These are phyloP conservation scores for Emys orbicularis DNA, from an alignment of 2,797 vertebrate genomes.

Conservation along the genomic window DNA sequence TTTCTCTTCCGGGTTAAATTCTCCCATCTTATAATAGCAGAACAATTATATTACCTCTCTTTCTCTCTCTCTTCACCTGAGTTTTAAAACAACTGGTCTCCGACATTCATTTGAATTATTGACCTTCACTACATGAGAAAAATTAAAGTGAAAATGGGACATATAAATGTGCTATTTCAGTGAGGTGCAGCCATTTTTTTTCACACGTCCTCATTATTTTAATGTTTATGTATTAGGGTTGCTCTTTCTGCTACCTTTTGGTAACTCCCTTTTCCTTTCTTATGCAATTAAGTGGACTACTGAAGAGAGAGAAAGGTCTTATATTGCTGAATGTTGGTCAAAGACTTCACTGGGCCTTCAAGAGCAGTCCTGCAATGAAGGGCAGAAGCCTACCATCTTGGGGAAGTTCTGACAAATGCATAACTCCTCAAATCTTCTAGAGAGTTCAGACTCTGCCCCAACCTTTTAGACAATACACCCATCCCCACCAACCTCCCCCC, in stretches of 20 bases:
- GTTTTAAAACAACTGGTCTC: neutral
- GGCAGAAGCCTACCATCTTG: no score
- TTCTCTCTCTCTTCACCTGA: neutral
- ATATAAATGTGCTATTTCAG: neutral
- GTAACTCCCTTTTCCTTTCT: neutral
- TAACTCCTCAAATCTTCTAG: no score
- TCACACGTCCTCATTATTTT: neutral
- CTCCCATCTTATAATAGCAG: neutral
- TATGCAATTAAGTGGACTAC: neutral
- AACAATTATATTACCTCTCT: neutral
- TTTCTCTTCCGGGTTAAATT: conserved; percentile 5
- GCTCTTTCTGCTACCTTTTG: neutral
- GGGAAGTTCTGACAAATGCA: no score
- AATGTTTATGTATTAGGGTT: neutral
- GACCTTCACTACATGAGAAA: neutral
- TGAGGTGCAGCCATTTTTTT: no score
- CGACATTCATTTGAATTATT: neutral
- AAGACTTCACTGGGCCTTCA: no score
- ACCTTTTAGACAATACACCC: no score
- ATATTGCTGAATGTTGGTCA: no score
- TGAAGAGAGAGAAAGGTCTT: no score
- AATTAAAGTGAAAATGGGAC: neutral
- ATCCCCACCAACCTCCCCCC: no score
- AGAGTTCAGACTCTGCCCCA: no score
- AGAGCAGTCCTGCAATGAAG: no score